These are phyloP conservation scores for Dromius quadrimaculatus DNA, from an alignment of 2,888 invertebrate genomes.

Conservation along the genomic window DNA sequence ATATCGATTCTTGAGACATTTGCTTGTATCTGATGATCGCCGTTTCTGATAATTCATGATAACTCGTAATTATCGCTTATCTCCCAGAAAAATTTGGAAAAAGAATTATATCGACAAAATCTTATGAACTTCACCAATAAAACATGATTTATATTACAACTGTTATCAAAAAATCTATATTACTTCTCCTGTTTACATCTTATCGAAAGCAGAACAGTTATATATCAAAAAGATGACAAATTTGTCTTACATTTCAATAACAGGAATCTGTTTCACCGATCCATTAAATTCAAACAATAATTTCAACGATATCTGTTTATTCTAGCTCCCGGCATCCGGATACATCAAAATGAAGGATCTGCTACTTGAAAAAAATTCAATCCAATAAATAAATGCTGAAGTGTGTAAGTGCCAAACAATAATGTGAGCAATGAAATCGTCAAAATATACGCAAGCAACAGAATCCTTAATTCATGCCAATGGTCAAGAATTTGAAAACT, in stretches of 20 bases:
- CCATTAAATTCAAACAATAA: conserved; percentile 45
- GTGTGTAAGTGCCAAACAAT: neutral
- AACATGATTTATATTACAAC: too few species aligned
- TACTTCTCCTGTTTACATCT: neutral
- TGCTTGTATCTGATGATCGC: too few species aligned
- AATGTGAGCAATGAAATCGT: conserved; percentile 61
- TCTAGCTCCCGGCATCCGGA: conserved; percentile 25
- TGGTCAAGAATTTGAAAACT: conserved; percentile 54
- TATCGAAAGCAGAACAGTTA: neutral
- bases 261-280: conserved; percentile 39
- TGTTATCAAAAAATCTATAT: too few species aligned
- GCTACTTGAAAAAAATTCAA: neutral
- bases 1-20: too few species aligned
- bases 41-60: too few species aligned
- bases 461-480: conserved; percentile 24
- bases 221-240: conserved; percentile 12
- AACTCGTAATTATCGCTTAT: too few species aligned
- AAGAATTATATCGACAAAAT: too few species aligned
- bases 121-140: too few species aligned
- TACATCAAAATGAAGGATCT: conserved; percentile 23
- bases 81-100: too few species aligned
- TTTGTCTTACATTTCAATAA: conserved; percentile 26
- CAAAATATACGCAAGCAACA: conserved; percentile 64
- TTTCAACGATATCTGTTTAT: conserved; percentile 41
- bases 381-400: neutral